Base-by-base conservation (phyloP, 2,113 vertebrate genomes). In the Pluvialis apricaria region DNA sequence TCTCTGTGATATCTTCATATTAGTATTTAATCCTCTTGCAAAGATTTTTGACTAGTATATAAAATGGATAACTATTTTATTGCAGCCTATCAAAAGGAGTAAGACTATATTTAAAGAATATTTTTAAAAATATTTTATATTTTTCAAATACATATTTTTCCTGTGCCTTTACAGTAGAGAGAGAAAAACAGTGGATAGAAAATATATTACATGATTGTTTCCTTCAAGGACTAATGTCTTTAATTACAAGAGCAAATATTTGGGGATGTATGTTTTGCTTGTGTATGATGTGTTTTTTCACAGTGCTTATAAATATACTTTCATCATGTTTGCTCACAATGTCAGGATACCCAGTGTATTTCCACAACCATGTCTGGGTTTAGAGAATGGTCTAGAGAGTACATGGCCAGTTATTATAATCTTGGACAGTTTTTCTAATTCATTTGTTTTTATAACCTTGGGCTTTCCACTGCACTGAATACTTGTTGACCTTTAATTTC, bases 401-500 rank as follows among this genome's bases (percentile, higher is more conserved):
- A 62, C 32, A 70, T 11, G 49, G 45, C 40, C 65, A 49, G 40
- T 69, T 82, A 22, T 34, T 88, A n/a, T 49, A 87, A 52, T 76
- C 65, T 82, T 91, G 57, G 28, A 75, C 8, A 52, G 21, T 21
- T 89, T 92, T 92, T 87, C 70, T 62, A 54, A 62, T 92, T 79
- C 0, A 69, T 87, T 87, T 95, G 61, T 91, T 96, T 96, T 91
- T 82, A 32, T 82, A 88, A 87, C 70, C 32, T 80, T 58, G 81
- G 71, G 34, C 51, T 95, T 95, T 95, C 68, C 82, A 95, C 49
- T 73, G 51, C 40, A 24, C 40, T 90, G 82, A 94, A 65, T 86
- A 34, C 60, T 93, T 96, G 29, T 51, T 93, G 92, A 91, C 87
- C 84, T 96, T 94, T 93, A 88, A 90, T 94, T 91, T 86, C 25